Evolutionary conservation across 2,888 invertebrate species (phyloP).

Genomic region (Ectemnius lituratus): DNA sequence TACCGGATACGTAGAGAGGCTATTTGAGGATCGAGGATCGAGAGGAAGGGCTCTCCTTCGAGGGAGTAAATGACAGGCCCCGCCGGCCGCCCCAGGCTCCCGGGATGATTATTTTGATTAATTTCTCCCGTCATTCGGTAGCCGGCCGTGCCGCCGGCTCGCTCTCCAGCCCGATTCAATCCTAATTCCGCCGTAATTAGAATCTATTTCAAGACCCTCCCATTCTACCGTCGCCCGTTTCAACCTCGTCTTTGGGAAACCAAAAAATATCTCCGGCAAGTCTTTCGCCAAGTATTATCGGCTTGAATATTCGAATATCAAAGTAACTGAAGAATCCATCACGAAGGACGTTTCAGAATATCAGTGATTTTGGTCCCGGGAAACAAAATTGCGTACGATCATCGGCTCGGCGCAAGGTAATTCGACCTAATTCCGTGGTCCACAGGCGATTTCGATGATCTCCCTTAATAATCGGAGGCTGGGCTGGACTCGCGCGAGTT

Average conservation of each 20-base stretch:
- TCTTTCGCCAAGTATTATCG: too few relatives aligned
- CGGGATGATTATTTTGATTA: conserved; percentile 71
- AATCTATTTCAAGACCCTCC: conserved; percentile 26
- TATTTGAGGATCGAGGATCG: conserved; percentile 43
- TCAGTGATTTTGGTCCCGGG: conserved; percentile 9
- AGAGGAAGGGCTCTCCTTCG: conserved; percentile 57
- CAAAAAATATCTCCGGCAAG: too few relatives aligned
- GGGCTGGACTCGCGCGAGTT: conserved; percentile 67
- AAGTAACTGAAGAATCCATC: too few relatives aligned
- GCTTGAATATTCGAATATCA: too few relatives aligned
- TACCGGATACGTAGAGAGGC: conserved; percentile 54
- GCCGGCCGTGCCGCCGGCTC: conserved; percentile 60
- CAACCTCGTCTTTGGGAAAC: too few relatives aligned
- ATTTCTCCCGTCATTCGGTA: conserved; percentile 71
- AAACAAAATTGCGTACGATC: conserved; percentile 55
- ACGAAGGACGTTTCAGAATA: not conserved
- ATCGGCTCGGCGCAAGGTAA: conserved; percentile 55
- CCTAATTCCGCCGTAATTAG: conserved; percentile 41
- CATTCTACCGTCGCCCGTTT: too few relatives aligned
- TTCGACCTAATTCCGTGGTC: conserved; percentile 73
- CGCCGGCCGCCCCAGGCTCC: conserved; percentile 62
- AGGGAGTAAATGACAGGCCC: conserved; percentile 68
- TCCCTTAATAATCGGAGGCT: conserved; percentile 64
- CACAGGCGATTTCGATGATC: conserved; percentile 73
- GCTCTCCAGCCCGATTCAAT: conserved; percentile 45